Evolutionary conservation across 2,888 invertebrate species (phyloP), one percentile per base, ranked within the genome.

Genomic region (Glaucopsyche alexis): DNA sequence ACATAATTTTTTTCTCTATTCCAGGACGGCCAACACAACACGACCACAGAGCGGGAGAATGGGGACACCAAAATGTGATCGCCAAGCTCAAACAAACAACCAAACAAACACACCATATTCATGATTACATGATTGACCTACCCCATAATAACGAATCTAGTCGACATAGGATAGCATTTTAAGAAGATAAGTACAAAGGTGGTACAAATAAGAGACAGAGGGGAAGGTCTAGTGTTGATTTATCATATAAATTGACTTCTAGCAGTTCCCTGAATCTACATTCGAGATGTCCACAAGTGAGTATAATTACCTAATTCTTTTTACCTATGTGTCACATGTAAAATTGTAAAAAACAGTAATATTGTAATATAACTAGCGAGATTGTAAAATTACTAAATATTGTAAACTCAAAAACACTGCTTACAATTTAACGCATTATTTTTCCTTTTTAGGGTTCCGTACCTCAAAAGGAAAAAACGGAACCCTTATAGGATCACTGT

Each of bases 131-230:
- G 91, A 92, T 89, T 84, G 84, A 83, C 83, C 83, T 84, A 76
- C 76, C 76, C 76, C 88, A 90, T 90, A 91, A 85, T 82, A 92
- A 92, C 92, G 87, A 93, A 88, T 93, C 92, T 93, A 93, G 92
- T 93, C 92, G 87, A 87, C 83, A 87, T 88, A 91, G 91, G 87
- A 84, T 87, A 88, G 85, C 85, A 88, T 86, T 85, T 88, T 87
- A 87, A 75, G 85, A 84, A 85, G 80, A 76, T 79, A 83, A 91
- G 90, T 91, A 91, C 90, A 91, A 91, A 90, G 81, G 11, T 45
- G 69, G 85, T 77, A 84, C 76, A 80, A 84, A 29, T 29, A 29
- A 80, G 84, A 80, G 89, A 90, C 90, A 88, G 89, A 91, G 90
- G 84, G 89, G 88, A 82, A 82, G 80, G 83, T 84, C 92, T 92